These are phyloP conservation scores for Octopus sinensis DNA, from an alignment of 1,140 invertebrate genomes.

Conservation along the genomic window DNA sequence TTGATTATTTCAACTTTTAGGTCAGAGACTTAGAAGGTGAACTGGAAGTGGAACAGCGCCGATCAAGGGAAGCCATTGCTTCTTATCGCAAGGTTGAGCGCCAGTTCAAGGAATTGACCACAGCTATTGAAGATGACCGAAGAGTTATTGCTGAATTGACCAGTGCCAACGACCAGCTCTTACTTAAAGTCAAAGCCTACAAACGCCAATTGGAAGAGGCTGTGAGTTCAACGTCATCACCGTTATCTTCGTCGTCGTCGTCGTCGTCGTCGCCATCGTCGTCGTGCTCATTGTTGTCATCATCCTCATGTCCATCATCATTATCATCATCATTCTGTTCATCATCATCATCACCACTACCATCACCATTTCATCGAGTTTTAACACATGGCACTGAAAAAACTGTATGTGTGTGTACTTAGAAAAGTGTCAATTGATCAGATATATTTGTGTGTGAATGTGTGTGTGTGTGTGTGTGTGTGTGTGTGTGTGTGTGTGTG, in stretches of 20 bases:
- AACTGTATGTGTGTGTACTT: too few relatives aligned
- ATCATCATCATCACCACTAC: neutral
- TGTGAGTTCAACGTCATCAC: conserved; percentile 39
- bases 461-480: too few relatives aligned
- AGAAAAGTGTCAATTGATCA: too few relatives aligned
- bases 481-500: too few relatives aligned
- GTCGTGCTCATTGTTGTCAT: neutral
- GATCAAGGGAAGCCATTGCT: conserved; percentile 48
- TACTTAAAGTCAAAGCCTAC: conserved; percentile 53
- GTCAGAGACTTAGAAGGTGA: conserved; percentile 56
- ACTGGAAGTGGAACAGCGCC: conserved; percentile 53
- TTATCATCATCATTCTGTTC: neutral
- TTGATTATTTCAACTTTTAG: conserved; percentile 26
- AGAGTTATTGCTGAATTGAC: conserved; percentile 47
- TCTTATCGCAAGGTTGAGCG: conserved; percentile 52
- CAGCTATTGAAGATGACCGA: conserved; percentile 49
- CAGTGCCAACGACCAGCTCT: conserved; percentile 51
- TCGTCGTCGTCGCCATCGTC: neutral
- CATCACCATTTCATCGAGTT: neutral
- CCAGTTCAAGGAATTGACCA: conserved; percentile 47
- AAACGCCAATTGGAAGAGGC: conserved; percentile 57
- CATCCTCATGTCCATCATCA: neutral
- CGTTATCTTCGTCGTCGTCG: too few relatives aligned
- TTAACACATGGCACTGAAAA: too few relatives aligned
- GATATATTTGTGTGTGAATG: too few relatives aligned